Evolutionary conservation across 2,113 vertebrate species (phyloP).

Genomic region (Amazona guildingii): DNA sequence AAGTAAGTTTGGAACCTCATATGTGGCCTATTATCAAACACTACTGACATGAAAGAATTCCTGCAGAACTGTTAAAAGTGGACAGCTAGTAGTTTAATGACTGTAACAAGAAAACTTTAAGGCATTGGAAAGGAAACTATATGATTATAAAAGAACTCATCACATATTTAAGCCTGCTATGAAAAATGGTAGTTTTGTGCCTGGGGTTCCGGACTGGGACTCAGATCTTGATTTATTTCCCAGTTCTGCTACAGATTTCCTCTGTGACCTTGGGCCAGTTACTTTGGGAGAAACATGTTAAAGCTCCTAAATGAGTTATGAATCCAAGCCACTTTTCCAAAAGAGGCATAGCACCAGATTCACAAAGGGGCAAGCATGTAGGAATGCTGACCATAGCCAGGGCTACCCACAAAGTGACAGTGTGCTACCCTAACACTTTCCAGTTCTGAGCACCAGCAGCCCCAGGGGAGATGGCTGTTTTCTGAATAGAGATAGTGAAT

Average conservation of each 20-base stretch:
- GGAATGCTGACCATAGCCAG: not conserved
- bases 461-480: not conserved
- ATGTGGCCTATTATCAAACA: conserved; percentile 55
- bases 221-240: conserved; percentile 62
- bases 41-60: conserved; percentile 61
- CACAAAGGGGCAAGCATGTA: not conserved
- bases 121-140: conserved; percentile 38
- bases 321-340: not conserved
- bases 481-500: not conserved
- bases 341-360: not conserved
- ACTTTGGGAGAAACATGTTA: conserved; percentile 22
- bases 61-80: conserved; percentile 44
- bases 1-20: conserved; percentile 24
- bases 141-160: conserved; percentile 59
- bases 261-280: conserved; percentile 28
- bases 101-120: conserved; percentile 11
- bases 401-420: not conserved
- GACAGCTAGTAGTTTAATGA: conserved; percentile 46
- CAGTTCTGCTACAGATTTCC: conserved; percentile 59
- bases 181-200: conserved; percentile 48
- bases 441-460: not conserved
- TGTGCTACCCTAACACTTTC: not conserved
- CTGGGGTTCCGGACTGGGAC: conserved; percentile 37
- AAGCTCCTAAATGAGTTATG: conserved; percentile 28
- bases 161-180: conserved; percentile 19